Evolutionary conservation across 30 jellyfish, hydroid and myxozoan genomes (phyloP).

Genomic region (Chrysaora quinquecirrha): DNA sequence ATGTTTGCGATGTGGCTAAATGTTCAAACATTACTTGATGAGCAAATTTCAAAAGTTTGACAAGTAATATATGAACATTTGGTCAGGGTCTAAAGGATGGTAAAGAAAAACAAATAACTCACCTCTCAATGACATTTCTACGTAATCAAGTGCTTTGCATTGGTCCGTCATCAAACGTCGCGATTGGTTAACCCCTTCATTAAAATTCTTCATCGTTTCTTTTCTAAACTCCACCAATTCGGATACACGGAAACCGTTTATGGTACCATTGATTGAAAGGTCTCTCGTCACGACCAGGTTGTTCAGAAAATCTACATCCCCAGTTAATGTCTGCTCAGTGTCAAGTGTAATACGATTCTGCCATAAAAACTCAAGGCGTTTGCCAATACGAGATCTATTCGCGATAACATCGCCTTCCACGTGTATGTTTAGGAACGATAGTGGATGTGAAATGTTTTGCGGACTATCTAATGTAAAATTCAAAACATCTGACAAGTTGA

Average conservation of each 20-base stretch:
- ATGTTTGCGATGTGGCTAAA: too few species aligned
- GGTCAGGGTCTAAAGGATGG: too few species aligned
- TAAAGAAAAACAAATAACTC: background rate
- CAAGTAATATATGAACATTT: too few species aligned
- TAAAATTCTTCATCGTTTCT: background rate
- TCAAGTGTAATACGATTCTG: slow-evolving; percentile 5
- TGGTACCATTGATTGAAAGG: background rate
- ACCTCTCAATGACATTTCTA: background rate
- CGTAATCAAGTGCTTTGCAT: slow-evolving; percentile 9
- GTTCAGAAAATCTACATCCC: background rate
- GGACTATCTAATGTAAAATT: slow-evolving; percentile 26
- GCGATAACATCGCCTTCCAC: background rate
- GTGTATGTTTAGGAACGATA: slow-evolving; percentile 9
- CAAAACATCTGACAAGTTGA: background rate
- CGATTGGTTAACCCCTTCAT: background rate
- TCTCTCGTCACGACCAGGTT: background rate
- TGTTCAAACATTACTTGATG: too few species aligned
- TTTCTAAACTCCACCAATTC: background rate
- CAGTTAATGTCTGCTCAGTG: slow-evolving; percentile 4
- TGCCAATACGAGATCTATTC: background rate
- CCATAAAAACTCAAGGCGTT: background rate
- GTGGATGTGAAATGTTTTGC: slow-evolving; percentile 10
- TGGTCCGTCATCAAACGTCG: background rate
- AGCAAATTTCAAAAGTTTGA: too few species aligned
- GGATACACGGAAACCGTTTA: slow-evolving; percentile 5